Percentiles rank a stretch among this genome's conserved stretches.
These are phyloP conservation scores for Eupristina koningsbergeri DNA, from an alignment of 1,140 invertebrate genomes.

Conservation along the genomic window DNA sequence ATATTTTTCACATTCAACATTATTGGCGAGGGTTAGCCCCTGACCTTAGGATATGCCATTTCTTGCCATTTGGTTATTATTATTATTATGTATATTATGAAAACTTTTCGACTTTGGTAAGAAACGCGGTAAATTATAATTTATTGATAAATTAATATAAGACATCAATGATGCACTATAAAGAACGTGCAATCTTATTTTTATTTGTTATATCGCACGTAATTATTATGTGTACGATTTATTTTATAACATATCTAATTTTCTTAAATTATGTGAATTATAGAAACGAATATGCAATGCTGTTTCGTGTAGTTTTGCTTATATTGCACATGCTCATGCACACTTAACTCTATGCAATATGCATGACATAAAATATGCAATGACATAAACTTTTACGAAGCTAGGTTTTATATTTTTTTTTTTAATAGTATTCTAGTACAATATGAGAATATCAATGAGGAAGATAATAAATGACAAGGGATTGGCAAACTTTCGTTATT, in stretches of 20 bases:
- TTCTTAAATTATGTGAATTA: neutral
- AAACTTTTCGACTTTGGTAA: neutral
- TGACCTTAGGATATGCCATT: neutral
- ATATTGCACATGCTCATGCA: slow-evolving; percentile 29
- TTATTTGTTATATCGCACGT: neutral
- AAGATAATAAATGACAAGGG: neutral
- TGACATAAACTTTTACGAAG: neutral
- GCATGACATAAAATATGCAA: no score
- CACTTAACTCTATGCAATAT: neutral
- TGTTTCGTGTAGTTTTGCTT: neutral
- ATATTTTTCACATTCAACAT: neutral
- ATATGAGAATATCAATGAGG: neutral
- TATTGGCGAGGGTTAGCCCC: neutral
- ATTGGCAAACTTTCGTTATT: neutral
- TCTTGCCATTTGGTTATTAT: neutral
- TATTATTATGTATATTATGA: no score
- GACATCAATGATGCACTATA: slow-evolving; percentile 55
- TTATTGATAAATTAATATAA: slow-evolving; percentile 10
- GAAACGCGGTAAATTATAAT: neutral
- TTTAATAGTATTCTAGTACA: neutral
- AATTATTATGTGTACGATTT: neutral
- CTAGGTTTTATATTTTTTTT: neutral
- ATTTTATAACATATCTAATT: neutral
- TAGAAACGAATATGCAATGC: neutral
- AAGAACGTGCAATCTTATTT: slow-evolving; percentile 52